Conservation (phyloP, 2,888 invertebrate genomes). For the Hermaeophaga mercurialis region DNA sequence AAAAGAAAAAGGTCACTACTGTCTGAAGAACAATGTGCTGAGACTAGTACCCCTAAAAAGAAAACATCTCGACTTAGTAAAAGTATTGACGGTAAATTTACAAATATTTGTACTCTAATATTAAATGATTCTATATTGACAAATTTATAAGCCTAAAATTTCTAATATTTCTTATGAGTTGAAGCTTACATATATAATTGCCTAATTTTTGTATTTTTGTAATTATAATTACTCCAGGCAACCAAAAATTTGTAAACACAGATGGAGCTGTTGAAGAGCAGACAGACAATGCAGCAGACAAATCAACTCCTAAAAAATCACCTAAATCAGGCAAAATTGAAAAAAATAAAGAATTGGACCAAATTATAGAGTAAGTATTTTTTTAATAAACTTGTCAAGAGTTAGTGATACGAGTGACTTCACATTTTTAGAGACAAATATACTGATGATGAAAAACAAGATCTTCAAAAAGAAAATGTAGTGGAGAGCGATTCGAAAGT, state of each 20-base stretch:
- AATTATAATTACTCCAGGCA: slow-evolving; percentile 1
- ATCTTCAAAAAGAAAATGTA: neutral
- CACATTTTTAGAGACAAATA: too few relatives aligned
- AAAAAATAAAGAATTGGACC: too few relatives aligned
- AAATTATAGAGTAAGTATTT: too few relatives aligned
- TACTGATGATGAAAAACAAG: too few relatives aligned
- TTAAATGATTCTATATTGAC: too few relatives aligned
- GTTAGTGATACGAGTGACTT: too few relatives aligned
- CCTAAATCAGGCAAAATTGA: slow-evolving; percentile 8
- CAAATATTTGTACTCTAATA: too few relatives aligned
- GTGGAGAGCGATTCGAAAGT: neutral
- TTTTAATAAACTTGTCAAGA: too few relatives aligned
- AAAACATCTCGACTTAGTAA: slow-evolving; percentile 26
- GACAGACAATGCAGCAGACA: neutral
- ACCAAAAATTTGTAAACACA: slow-evolving; percentile 1
- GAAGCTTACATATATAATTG: too few relatives aligned
- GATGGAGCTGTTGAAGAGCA: slow-evolving; percentile 1
- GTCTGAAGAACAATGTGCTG: slow-evolving; percentile 22
- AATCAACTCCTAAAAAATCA: slow-evolving; percentile 5
- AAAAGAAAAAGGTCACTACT: slow-evolving; percentile 30
- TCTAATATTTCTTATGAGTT: too few relatives aligned
- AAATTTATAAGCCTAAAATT: too few relatives aligned
- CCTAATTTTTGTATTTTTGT: too few relatives aligned
- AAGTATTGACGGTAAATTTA: slow-evolving; percentile 20
- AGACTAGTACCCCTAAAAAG: slow-evolving; percentile 26